phyloP scores from a whole-genome alignment of 2,888 invertebrate species.

The Catocala nupta region DNA sequence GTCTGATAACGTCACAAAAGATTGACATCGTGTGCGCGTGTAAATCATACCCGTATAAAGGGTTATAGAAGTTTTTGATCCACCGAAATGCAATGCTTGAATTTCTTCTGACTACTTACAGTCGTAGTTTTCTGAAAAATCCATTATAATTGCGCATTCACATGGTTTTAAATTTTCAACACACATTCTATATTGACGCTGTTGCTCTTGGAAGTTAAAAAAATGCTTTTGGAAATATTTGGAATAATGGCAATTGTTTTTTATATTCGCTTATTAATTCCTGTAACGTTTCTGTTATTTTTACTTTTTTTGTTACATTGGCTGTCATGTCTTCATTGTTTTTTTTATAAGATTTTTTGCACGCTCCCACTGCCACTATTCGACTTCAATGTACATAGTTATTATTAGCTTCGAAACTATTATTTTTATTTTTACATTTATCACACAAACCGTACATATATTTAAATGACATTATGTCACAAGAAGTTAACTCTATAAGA shows the following conservation, averaged over 20 bases:
- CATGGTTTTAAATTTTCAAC: constrained; percentile 3
- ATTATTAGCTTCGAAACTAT: too few relatives aligned
- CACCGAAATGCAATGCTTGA: constrained; percentile 29
- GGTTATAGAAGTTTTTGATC: constrained; percentile 12
- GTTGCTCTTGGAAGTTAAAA: too few relatives aligned
- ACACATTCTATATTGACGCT: constrained; percentile 4
- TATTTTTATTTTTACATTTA: too few relatives aligned
- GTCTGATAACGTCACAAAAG: constrained; percentile 32
- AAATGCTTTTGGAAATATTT: constrained; percentile 3
- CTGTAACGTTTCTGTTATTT: neutral
- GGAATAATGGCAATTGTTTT: constrained; percentile 4
- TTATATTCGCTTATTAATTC: too few relatives aligned
- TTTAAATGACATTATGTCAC: too few relatives aligned
- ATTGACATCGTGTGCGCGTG: constrained; percentile 4
- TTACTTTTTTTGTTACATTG: too few relatives aligned
- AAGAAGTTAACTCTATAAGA: too few relatives aligned
- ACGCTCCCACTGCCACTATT: too few relatives aligned
- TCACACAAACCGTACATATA: too few relatives aligned
- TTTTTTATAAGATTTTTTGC: too few relatives aligned
- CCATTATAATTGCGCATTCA: constrained; percentile 4
- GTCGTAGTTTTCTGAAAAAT: constrained; percentile 9
- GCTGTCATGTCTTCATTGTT: neutral
- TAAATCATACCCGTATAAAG: constrained; percentile 37
- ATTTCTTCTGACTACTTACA: constrained; percentile 7
- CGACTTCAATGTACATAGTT: too few relatives aligned